Evolutionary conservation across 2,888 invertebrate genomes (phyloP).

Genomic region (Anagyrus pseudococci): DNA sequence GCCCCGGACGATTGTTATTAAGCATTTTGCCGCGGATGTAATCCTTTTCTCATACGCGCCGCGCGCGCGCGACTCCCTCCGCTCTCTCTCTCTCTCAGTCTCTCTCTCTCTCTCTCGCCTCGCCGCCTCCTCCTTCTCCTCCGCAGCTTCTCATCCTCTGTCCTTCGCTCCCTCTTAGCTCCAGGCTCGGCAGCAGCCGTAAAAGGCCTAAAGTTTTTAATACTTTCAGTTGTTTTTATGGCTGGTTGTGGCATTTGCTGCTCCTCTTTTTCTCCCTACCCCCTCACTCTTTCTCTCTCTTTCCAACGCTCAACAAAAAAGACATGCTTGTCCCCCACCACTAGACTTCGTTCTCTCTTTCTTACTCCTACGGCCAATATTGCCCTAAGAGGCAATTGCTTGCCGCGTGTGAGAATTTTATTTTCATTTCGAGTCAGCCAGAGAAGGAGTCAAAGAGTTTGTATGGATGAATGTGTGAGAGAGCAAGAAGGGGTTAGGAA

Average conservation of each 20-base stretch:
- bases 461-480: constrained; percentile 14
- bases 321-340: too few species aligned
- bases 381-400: constrained; percentile 29
- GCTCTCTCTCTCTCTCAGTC: constrained; percentile 12
- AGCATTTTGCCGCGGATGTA: constrained; percentile 31
- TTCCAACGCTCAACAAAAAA: too few species aligned
- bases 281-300: too few species aligned
- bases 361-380: too few species aligned
- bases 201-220: constrained; percentile 60
- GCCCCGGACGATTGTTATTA: constrained; percentile 35
- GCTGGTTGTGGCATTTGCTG: constrained; percentile 38
- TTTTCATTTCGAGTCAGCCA: constrained; percentile 38
- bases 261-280: constrained; percentile 20
- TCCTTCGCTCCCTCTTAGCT: too few species aligned
- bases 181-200: constrained; percentile 46
- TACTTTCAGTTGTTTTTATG: constrained; percentile 62
- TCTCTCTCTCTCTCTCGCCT: constrained; percentile 33
- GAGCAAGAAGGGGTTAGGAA: constrained; percentile 12
- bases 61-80: constrained; percentile 25
- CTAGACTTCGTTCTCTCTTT: too few species aligned
- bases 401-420: constrained; percentile 40
- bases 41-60: constrained; percentile 21
- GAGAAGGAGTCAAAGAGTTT: constrained; percentile 6
- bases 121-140: constrained; percentile 11
- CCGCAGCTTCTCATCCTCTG: constrained; percentile 28